Evolutionary conservation across 1,140 invertebrate genomes (phyloP).

Genomic region (Galendromus occidentalis): DNA sequence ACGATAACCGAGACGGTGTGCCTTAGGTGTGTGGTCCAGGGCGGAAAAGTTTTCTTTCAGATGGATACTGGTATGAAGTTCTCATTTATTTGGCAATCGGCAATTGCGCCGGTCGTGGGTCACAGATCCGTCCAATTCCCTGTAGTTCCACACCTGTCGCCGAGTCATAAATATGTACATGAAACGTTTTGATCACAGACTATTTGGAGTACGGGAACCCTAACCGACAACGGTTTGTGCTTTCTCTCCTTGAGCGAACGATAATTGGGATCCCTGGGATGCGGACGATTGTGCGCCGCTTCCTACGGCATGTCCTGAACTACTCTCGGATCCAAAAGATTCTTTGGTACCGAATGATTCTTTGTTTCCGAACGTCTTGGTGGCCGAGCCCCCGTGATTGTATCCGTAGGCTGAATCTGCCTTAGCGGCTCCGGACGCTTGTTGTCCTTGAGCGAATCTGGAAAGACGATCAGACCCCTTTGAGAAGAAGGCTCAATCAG

Average conservation of each 20-base stretch:
- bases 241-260: background rate
- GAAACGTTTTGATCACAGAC: constrained; percentile 1
- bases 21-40: too few species aligned
- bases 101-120: too few species aligned
- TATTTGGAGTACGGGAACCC: background rate
- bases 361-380: constrained; percentile 5
- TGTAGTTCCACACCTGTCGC: too few species aligned
- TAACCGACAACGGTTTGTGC: background rate
- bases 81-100: too few species aligned
- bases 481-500: background rate
- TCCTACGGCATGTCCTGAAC: background rate
- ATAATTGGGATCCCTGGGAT: background rate
- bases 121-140: too few species aligned
- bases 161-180: too few species aligned
- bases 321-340: constrained; percentile 11
- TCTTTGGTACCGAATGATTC: background rate
- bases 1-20: too few species aligned
- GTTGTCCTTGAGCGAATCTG: constrained; percentile 7
- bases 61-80: too few species aligned
- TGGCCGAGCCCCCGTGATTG: background rate
- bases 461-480: background rate
- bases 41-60: too few species aligned
- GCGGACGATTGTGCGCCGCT: background rate
- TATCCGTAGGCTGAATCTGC: background rate
- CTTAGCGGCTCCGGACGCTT: background rate